These are phyloP conservation scores for Galago senegalensis DNA, from an alignment of 2,797 vertebrate species.

Conservation along the genomic window DNA sequence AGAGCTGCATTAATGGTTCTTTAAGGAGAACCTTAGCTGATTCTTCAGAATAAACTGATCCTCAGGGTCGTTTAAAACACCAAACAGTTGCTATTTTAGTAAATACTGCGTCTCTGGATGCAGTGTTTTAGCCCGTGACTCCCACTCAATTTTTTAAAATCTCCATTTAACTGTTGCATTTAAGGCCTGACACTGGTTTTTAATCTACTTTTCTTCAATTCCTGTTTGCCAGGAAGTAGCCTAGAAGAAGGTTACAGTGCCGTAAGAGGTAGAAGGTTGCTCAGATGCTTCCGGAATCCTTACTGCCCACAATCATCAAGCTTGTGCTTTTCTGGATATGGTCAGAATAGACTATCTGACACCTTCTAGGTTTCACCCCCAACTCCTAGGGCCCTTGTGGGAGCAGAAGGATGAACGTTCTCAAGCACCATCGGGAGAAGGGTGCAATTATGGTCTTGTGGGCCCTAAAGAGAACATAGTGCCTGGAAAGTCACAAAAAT, in stretches of 20 bases:
- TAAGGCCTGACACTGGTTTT: conserved; percentile 32
- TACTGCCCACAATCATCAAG: not conserved
- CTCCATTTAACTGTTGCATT: not conserved
- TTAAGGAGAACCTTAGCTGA: not conserved
- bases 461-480: not conserved
- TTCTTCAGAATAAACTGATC: too few relatives aligned
- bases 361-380: not conserved
- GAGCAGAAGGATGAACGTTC: not conserved
- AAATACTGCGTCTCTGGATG: too few relatives aligned
- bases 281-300: not conserved
- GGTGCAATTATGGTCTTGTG: too few relatives aligned
- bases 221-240: not conserved
- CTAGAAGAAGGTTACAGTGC: too few relatives aligned
- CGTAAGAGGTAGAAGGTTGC: not conserved
- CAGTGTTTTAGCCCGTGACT: not conserved
- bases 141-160: not conserved
- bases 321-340: not conserved
- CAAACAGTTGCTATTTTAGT: too few relatives aligned
- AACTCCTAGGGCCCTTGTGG: not conserved
- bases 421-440: not conserved
- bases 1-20: not conserved
- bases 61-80: too few relatives aligned
- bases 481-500: not conserved
- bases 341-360: not conserved
- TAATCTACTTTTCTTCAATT: conserved; percentile 1